These are phyloP conservation scores for Aplysina aerophoba DNA, from an alignment of 37 sponge, comb jelly and placozoan genomes.

Conservation along the genomic window DNA sequence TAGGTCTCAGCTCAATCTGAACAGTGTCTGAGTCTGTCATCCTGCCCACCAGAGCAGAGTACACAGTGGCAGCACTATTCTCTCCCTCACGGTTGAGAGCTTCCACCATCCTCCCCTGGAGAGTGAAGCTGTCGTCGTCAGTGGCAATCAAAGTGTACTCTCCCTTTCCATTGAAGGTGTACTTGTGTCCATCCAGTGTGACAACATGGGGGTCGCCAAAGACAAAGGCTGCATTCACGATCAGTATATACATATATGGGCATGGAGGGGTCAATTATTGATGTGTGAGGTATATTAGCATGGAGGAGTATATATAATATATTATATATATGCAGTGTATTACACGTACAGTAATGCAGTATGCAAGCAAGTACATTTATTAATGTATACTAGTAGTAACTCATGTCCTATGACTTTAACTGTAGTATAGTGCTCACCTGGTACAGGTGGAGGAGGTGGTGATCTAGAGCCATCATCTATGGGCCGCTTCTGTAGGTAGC, in stretches of 20 bases:
- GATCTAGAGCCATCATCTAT: constrained; percentile 44
- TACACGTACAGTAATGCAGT: too few species aligned
- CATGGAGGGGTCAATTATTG: too few species aligned
- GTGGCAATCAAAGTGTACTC: constrained; percentile 53
- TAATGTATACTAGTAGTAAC: neutral
- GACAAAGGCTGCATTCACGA: neutral
- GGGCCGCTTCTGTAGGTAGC: constrained; percentile 54
- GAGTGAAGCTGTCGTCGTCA: constrained; percentile 25
- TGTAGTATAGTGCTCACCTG: neutral
- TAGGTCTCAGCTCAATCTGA: constrained; percentile 39
- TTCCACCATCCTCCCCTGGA: constrained; percentile 58
- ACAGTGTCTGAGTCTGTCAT: constrained; percentile 52
- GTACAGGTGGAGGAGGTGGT: constrained; percentile 38
- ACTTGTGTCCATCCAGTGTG: constrained; percentile 62
- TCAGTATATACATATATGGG: too few species aligned
- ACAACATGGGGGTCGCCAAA: constrained; percentile 65
- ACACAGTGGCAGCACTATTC: constrained; percentile 44
- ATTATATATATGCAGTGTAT: too few species aligned
- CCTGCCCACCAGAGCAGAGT: constrained; percentile 56
- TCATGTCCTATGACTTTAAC: neutral
- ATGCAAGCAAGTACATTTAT: neutral
- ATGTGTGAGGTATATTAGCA: too few species aligned
- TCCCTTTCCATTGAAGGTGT: constrained; percentile 76
- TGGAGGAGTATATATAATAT: too few species aligned
- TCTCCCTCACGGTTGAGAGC: neutral